Percentiles rank a stretch among this genome's conserved stretches.
Conservation (phyloP, 2,888 invertebrate genomes). For the Galerucella pusilla region DNA sequence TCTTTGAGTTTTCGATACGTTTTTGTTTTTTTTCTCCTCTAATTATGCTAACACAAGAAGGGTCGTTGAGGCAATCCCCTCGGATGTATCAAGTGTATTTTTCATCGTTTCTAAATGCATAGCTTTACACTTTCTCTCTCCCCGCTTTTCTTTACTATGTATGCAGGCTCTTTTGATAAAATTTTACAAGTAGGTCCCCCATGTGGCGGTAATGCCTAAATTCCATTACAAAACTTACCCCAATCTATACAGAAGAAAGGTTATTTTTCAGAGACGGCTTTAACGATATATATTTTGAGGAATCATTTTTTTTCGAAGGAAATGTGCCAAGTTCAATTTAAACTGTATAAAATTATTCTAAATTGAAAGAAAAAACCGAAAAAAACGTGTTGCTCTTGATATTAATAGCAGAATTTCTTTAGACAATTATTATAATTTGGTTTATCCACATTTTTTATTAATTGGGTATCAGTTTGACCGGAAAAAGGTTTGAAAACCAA, state of each 20-base stretch:
- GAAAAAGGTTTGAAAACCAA: too few species aligned
- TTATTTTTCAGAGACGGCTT: slow-evolving; percentile 37
- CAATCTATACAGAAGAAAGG: slow-evolving; percentile 48
- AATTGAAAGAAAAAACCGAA: too few species aligned
- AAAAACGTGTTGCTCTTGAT: too few species aligned
- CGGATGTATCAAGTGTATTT: slow-evolving; percentile 34
- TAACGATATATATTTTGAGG: too few species aligned
- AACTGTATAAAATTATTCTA: not conserved
- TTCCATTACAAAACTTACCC: slow-evolving; percentile 56
- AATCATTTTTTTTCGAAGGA: not conserved
- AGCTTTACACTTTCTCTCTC: slow-evolving; percentile 23
- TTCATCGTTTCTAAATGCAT: slow-evolving; percentile 38
- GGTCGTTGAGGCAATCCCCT: slow-evolving; percentile 18
- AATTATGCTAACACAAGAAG: slow-evolving; percentile 31
- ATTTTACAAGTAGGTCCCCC: slow-evolving; percentile 49
- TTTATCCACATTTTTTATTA: too few species aligned
- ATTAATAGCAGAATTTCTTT: too few species aligned
- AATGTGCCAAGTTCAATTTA: not conserved
- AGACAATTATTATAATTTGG: too few species aligned
- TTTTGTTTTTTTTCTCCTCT: slow-evolving; percentile 33
- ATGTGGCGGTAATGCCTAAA: slow-evolving; percentile 55
- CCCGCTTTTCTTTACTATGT: slow-evolving; percentile 11
- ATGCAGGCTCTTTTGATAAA: slow-evolving; percentile 37
- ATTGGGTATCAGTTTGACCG: too few species aligned
- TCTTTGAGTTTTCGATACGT: slow-evolving; percentile 29